Base-by-base conservation (phyloP, 2,113 vertebrate genomes). In the Sinocyclocheilus grahami region DNA sequence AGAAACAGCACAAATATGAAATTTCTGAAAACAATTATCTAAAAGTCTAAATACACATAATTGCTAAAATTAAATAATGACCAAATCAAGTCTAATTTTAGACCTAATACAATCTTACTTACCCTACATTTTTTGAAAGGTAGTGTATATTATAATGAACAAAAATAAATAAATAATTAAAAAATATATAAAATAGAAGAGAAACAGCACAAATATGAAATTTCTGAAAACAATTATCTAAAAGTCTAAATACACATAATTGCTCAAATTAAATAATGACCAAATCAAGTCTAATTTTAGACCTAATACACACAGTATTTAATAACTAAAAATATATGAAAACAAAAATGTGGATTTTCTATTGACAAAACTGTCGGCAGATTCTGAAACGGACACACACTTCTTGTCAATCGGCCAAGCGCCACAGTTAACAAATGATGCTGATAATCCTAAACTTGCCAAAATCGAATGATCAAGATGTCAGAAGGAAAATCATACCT, bases 401-500 rank as follows among this genome's bases (percentile, higher is more conserved):
- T 39, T 71, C 48, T 4, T 39, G 37, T 20, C 9, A 20, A 20
- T 8, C 33, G 6, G 30, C 27, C 8, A 69, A 20, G 14, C 0
- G 24, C 24, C 4, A 65, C 63, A 67, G 24, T 30, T 16, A 67
- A 67, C 5, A 14, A 12, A 27, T 6, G 6, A 69, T 69, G 5
- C 65, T 69, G 27, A 7, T 9, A 18, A 33, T 18, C 7, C 30
- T 22, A 42, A 39, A 72, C 39, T 22, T 8, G 0, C 3, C 33
- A 72, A 42, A 22, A 72, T 42, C 2, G 0, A 11, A 72, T 72
- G 37, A 39, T 71, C 67, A 20, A 39, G 16, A 39, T 5, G 33
- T 11, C 33, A 60, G 24, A 55, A 62, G 14, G 27, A n/a, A n/a
- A 71, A 6, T 20, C 53, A 2, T 89, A 96, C 95, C 95, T 96